Conservation (phyloP, 2,113 vertebrate genomes). For the Datnioides undecimradiatus region DNA sequence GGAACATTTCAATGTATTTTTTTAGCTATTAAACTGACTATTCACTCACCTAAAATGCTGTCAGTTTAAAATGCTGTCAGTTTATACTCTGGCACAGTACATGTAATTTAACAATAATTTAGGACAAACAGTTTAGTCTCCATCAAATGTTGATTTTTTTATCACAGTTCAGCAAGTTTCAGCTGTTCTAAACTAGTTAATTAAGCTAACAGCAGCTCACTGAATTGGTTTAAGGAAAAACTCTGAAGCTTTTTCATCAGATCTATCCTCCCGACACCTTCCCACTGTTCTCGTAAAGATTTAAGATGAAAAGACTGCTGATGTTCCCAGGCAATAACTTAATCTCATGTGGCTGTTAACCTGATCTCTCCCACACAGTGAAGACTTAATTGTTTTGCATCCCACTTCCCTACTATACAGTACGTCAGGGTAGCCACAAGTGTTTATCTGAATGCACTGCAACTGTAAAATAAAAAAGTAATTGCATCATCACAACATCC, state of each 20-base stretch:
- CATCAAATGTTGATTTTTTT: too few species aligned
- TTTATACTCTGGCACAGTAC: too few species aligned
- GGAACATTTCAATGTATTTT: too few species aligned
- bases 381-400: conserved; percentile 28
- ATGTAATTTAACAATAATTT: too few species aligned
- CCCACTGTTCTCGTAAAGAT: background rate
- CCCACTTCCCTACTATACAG: background rate
- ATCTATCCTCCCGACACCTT: background rate
- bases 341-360: conserved; percentile 28
- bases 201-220: too few species aligned
- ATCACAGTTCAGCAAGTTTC: too few species aligned
- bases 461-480: conserved; percentile 13
- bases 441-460: background rate
- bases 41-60: too few species aligned
- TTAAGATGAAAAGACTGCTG: background rate
- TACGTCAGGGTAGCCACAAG: background rate
- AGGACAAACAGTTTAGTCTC: too few species aligned
- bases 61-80: too few species aligned
- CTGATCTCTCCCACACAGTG: conserved; percentile 23
- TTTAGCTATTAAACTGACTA: too few species aligned
- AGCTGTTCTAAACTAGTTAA: too few species aligned
- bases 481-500: background rate
- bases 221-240: too few species aligned
- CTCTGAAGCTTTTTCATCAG: background rate
- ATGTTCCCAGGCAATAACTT: conserved; percentile 1